Base-by-base conservation (phyloP, 1,140 invertebrate species). In the Acromyrmex heyeri region DNA sequence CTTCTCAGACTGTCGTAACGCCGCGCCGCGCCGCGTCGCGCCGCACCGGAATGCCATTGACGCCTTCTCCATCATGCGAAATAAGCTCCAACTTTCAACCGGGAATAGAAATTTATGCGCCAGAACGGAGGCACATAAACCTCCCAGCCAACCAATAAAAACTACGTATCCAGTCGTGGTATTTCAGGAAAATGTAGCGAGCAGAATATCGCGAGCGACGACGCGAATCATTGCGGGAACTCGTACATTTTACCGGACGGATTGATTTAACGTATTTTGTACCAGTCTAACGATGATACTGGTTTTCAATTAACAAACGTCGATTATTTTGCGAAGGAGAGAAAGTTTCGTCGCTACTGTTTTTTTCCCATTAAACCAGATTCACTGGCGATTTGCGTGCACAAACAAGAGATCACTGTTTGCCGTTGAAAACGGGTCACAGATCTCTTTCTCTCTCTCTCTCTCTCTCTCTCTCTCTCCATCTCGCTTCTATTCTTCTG, bases 101-200 rank as follows among this genome's bases (percentile, higher is more conserved):
- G 77, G 85, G 86, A 89, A 89, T 90, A 89, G 88, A 89, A 89
- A 90, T 90, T 89, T 90, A 90, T 90, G 87, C 88, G 85, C 65
- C 73, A 86, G 57, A 70, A 87, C 86, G 81, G 34, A 73, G 50
- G 57, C 50, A 65, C 76, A 64, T 85, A 79, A 89, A 90, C 76
- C 86, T 82, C 61, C 70, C 79, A 69, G 55, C 18, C 53, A 50
- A 30, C 24, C 55, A 61, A 78, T 85, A 90, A 90, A 90, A 89
- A 89, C 83, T 89, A 53, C 57, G 50, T 78, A 86, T 82, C 83
- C 79, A 76, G 72, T 89, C 79, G 86, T 21, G 57, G 53, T 82
- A 82, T 83, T 83, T 75, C 38, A 50, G 38, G 24, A 61, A 73
- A 83, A 75, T 50, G 69, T 83, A 83, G 44, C 69, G 78, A 44